A percentile compares a stretch with the other conserved stretches of the same genome.
Conservation (phyloP, 2,797 vertebrate genomes). For the Bradypodion ventrale region DNA sequence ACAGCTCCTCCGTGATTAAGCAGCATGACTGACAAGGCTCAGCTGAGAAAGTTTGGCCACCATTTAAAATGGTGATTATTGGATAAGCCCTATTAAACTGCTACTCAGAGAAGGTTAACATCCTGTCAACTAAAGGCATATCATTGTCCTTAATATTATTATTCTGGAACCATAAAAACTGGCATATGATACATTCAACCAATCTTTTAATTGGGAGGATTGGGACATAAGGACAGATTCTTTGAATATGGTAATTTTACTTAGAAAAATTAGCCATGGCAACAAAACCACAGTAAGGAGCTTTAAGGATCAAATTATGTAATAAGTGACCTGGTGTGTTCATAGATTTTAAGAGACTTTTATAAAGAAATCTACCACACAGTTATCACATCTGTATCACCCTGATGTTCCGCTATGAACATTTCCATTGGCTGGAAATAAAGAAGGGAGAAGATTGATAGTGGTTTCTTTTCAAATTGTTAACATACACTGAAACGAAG, state of each 20-base stretch:
- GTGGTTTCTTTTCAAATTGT: not conserved
- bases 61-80: slow-evolving; percentile 26
- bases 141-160: slow-evolving; percentile 32
- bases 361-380: not conserved
- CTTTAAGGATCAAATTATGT: slow-evolving; percentile 33
- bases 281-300: slow-evolving; percentile 14
- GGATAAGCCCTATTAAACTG: slow-evolving; percentile 31
- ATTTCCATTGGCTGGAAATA: not conserved
- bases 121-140: slow-evolving; percentile 1
- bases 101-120: not conserved
- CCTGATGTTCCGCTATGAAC: not conserved
- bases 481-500: not conserved
- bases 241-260: slow-evolving; percentile 21
- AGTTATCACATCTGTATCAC: not conserved
- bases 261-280: not conserved
- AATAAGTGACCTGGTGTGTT: slow-evolving; percentile 12
- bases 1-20: slow-evolving; percentile 4
- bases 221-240: not conserved
- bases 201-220: slow-evolving; percentile 11
- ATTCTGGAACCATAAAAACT: not conserved
- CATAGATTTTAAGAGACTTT: not conserved
- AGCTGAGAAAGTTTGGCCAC: not conserved
- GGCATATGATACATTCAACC: not conserved
- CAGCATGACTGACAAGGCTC: not conserved
- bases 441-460: not conserved